Conservation (phyloP, 2,797 vertebrate species). For the Anomalospiza imberbis region DNA sequence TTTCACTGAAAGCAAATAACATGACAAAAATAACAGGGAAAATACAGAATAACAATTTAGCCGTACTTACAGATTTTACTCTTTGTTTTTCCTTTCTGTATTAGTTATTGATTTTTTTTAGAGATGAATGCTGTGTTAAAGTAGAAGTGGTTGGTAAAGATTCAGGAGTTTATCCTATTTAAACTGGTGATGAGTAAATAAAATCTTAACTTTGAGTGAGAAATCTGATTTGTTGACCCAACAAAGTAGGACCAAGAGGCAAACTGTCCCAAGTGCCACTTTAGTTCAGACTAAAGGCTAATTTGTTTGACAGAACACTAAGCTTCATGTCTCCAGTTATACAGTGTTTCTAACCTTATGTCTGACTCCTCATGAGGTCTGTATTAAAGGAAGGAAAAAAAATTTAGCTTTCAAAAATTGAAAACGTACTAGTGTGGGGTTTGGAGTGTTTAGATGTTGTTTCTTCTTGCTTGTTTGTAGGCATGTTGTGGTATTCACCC, state of each 20-base stretch:
- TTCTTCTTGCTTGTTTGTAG: not conserved
- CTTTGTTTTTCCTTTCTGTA: not conserved
- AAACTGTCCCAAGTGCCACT: constrained; percentile 73
- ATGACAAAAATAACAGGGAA: not conserved
- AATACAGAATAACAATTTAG: not conserved
- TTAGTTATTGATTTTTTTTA: constrained; percentile 25
- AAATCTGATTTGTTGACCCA: constrained; percentile 43
- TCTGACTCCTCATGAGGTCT: not conserved
- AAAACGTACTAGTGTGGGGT: not conserved
- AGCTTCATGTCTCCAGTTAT: constrained; percentile 63
- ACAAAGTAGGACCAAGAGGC: constrained; percentile 23
- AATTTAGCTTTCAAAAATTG: not conserved
- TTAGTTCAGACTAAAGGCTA: constrained; percentile 59
- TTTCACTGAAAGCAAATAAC: not conserved
- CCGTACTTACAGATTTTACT: not conserved
- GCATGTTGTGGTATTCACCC: not conserved
- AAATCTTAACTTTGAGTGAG: constrained; percentile 28
- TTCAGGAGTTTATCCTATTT: not conserved
- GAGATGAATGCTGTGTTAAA: not conserved
- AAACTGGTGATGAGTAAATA: constrained; percentile 17
- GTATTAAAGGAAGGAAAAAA: not conserved
- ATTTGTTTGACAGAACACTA: constrained; percentile 65
- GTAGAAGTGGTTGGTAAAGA: not conserved
- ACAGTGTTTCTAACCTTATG: constrained; percentile 19
- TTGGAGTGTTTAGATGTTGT: not conserved